Conservation (phyloP, 2,888 invertebrate species). For the Clistopyga incitator region DNA sequence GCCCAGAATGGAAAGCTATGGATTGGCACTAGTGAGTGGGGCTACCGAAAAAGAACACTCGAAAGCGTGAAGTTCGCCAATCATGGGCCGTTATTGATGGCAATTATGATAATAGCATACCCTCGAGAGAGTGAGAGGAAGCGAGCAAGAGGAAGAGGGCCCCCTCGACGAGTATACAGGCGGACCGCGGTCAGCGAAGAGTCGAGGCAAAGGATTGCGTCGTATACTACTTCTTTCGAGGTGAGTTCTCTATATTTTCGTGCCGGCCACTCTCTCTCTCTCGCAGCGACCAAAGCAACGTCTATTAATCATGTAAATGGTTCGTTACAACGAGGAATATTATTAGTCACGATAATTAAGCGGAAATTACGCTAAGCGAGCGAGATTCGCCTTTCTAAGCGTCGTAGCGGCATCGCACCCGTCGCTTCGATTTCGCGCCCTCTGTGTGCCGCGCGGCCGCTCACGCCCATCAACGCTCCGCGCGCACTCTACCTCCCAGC, state of each 20-base stretch:
- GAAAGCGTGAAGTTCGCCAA: slow-evolving; percentile 82
- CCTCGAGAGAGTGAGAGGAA: slow-evolving; percentile 72
- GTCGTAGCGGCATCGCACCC: slow-evolving; percentile 42
- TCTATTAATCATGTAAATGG: slow-evolving; percentile 83
- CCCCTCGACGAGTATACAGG: slow-evolving; percentile 57
- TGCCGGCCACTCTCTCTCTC: background rate
- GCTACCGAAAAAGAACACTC: slow-evolving; percentile 81
- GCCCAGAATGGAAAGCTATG: background rate
- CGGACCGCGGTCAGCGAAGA: slow-evolving; percentile 25
- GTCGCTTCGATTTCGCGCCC: slow-evolving; percentile 56
- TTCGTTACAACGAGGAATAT: slow-evolving; percentile 78
- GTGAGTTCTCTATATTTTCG: background rate
- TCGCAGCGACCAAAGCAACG: background rate
- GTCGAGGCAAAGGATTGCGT: slow-evolving; percentile 21
- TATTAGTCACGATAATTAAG: slow-evolving; percentile 78
- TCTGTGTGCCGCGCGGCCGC: slow-evolving; percentile 13
- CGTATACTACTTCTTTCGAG: slow-evolving; percentile 13
- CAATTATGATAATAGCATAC: slow-evolving; percentile 83
- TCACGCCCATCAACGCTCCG: slow-evolving; percentile 3
- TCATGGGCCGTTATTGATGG: slow-evolving; percentile 82
- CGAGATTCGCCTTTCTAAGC: slow-evolving; percentile 65
- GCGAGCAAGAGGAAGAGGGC: slow-evolving; percentile 33
- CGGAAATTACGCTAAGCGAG: slow-evolving; percentile 74
- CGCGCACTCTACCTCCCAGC: slow-evolving; percentile 37
- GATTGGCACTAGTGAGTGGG: slow-evolving; percentile 55